These are phyloP conservation scores for Pyrocephalus nanus DNA, from an alignment of 2,797 vertebrate species.

Conservation along the genomic window DNA sequence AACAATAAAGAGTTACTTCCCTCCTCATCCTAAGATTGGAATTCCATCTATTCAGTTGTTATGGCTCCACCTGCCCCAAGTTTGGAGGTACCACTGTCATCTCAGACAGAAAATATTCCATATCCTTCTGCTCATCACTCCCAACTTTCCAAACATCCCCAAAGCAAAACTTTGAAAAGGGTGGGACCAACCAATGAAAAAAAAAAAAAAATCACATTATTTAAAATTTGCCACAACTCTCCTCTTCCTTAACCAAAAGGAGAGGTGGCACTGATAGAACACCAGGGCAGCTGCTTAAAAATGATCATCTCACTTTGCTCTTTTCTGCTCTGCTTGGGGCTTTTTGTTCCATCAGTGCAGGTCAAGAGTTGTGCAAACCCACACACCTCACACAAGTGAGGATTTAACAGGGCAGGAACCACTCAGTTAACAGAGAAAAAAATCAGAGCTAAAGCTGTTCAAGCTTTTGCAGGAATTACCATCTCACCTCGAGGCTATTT, in stretches of 20 bases:
- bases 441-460: not conserved
- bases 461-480: not conserved
- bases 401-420: not conserved
- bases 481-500: constrained; percentile 14
- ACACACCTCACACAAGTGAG: not conserved
- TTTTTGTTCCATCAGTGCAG: not conserved
- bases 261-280: not conserved
- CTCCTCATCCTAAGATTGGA: not conserved
- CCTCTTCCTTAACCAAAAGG: not conserved
- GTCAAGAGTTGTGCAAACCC: not conserved
- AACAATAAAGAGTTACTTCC: not conserved
- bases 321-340: not conserved
- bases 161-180: not conserved
- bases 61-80: not conserved
- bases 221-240: not conserved
- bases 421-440: not conserved
- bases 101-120: not conserved
- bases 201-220: not conserved
- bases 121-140: not conserved
- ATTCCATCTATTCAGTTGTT: not conserved
- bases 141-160: not conserved
- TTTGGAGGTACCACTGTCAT: not conserved
- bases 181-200: too few species aligned
- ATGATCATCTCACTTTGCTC: not conserved
- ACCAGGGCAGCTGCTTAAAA: not conserved